phyloP scores from a whole-genome alignment of 2,113 vertebrate genomes.

The Xyliphius kryptos region DNA sequence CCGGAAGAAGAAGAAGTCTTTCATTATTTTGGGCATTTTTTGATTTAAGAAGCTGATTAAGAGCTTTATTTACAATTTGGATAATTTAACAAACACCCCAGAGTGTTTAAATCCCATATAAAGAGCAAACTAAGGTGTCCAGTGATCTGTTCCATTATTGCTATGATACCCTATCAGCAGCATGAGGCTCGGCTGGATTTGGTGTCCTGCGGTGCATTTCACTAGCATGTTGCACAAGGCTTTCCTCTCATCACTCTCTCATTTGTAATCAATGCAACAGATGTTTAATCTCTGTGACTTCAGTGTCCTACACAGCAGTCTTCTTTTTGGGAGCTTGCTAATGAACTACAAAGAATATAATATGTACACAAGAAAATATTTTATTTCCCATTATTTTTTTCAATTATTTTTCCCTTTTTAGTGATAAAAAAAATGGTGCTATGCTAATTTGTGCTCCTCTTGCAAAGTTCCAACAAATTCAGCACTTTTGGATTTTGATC shows the following conservation, averaged over 20 bases:
- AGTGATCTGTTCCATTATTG: no score
- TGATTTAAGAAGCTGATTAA: no score
- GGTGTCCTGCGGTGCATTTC: conserved; percentile 31
- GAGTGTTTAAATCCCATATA: no score
- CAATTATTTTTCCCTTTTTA: conserved; percentile 54
- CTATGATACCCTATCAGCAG: conserved; percentile 5
- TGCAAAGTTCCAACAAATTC: conserved; percentile 54
- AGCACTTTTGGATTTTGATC: conserved; percentile 67
- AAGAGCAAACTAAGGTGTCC: no score
- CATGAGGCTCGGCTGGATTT: no score
- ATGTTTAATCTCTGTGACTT: conserved; percentile 56
- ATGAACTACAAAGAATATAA: conserved; percentile 66
- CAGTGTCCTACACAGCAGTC: conserved; percentile 57
- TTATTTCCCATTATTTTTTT: no score
- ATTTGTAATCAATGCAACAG: conserved; percentile 58
- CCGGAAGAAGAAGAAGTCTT: no score
- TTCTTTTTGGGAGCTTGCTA: conserved; percentile 62
- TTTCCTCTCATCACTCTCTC: conserved; percentile 47
- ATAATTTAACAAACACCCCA: no score
- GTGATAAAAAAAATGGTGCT: conserved; percentile 68
- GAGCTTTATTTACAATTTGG: no score
- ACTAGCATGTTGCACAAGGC: background rate
- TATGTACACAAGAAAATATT: conserved; percentile 60
- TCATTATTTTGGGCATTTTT: no score
- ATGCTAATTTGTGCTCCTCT: conserved; percentile 65